A percentile compares a stretch with the other conserved stretches of the same genome.
phyloP scores from a whole-genome alignment of 2,888 invertebrate species.

The Sinhomidia bicolor region DNA sequence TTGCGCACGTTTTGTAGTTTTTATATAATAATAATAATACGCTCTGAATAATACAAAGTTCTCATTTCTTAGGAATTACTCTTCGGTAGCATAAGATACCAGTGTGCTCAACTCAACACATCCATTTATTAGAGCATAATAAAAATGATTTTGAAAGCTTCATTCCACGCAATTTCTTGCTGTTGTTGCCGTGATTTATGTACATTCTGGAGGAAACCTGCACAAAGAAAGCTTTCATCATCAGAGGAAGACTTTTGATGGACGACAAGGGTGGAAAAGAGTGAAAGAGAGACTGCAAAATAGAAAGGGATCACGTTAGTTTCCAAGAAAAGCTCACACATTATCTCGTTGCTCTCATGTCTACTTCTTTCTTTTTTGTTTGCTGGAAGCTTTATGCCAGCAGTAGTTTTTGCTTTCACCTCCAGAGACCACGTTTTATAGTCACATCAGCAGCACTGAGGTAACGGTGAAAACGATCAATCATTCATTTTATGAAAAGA shows the following conservation, averaged over 20 bases:
- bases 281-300: constrained; percentile 3
- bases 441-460: not conserved
- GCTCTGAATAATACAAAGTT: too few relatives aligned
- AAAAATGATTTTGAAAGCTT: not conserved
- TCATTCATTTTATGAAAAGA: constrained; percentile 30
- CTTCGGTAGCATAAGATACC: not conserved
- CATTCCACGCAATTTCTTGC: not conserved
- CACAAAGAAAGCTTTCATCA: constrained; percentile 16
- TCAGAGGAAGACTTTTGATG: not conserved
- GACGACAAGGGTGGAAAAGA: not conserved
- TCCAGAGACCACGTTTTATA: not conserved
- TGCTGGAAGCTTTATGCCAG: constrained; percentile 2
- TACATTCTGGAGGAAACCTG: not conserved
- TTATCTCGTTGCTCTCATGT: not conserved
- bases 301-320: constrained; percentile 3
- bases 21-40: too few relatives aligned
- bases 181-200: not conserved
- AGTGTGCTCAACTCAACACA: not conserved
- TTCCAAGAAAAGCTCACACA: constrained; percentile 9
- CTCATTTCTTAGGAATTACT: too few relatives aligned
- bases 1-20: too few relatives aligned
- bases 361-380: not conserved
- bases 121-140: constrained; percentile 17
- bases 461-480: constrained; percentile 35
- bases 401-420: not conserved